These are phyloP conservation scores for Aphelocoma coerulescens DNA, from an alignment of 2,113 vertebrate species.

Conservation along the genomic window DNA sequence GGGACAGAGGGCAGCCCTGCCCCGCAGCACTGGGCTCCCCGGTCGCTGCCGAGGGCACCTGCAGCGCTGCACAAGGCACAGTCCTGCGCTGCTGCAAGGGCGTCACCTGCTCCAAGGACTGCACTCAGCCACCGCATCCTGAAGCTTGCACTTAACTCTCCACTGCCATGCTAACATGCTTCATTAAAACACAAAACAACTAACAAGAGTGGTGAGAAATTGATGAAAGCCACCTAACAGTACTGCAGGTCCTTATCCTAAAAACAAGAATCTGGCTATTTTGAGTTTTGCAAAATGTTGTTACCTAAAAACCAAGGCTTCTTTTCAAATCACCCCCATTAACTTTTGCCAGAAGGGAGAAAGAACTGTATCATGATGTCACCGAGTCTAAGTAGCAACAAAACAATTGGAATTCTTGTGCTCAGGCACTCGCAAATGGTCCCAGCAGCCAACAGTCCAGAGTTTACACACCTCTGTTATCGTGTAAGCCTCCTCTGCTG, in stretches of 20 bases:
- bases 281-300: not conserved
- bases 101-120: not conserved
- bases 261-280: not conserved
- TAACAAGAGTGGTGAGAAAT: rapidly evolving
- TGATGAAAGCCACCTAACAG: not conserved
- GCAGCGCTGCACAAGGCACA: not conserved
- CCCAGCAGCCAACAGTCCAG: rapidly evolving
- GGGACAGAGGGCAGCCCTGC: not conserved
- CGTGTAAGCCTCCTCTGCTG: conserved; percentile 90
- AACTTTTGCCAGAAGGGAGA: no score
- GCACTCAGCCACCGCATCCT: rapidly evolving
- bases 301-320: not conserved
- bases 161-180: rapidly evolving
- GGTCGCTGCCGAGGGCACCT: rapidly evolving
- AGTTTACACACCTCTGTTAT: conserved; percentile 79
- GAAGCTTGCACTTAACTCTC: not conserved
- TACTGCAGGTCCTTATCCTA: no score
- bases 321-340: not conserved
- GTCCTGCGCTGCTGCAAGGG: no score
- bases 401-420: rapidly evolving
- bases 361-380: rapidly evolving
- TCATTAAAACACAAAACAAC: not conserved
- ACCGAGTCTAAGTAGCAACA: rapidly evolving
- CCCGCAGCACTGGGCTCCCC: rapidly evolving
- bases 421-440: rapidly evolving